Conservation (phyloP, 2,888 invertebrate species). For the Antheraea yamamai region DNA sequence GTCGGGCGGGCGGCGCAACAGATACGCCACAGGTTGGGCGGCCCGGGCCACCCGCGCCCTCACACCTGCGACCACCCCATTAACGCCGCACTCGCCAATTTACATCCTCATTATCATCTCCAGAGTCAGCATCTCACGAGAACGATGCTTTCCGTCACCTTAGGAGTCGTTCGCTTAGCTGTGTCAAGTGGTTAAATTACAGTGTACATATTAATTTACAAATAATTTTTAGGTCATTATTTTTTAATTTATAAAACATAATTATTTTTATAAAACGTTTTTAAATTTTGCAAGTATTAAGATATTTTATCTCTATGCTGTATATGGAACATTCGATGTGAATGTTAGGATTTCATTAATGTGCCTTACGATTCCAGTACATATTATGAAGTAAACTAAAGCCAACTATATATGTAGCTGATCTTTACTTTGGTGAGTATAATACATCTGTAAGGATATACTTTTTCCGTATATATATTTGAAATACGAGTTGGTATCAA, state of each 20-base stretch:
- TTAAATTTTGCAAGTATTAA: not conserved
- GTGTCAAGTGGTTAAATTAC: not conserved
- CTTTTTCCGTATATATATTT: not conserved
- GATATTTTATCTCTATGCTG: too few relatives aligned
- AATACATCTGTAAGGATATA: not conserved
- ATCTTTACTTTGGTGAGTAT: not conserved
- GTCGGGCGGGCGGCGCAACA: slow-evolving; percentile 73
- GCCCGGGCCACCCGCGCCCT: slow-evolving; percentile 63
- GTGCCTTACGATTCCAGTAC: too few relatives aligned
- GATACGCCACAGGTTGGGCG: slow-evolving; percentile 80
- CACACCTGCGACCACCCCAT: slow-evolving; percentile 39
- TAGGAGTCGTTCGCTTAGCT: slow-evolving; percentile 22
- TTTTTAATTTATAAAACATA: not conserved
- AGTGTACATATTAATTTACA: not conserved
- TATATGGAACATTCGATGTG: too few relatives aligned
- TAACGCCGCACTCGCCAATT: slow-evolving; percentile 60
- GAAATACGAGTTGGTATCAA: not conserved
- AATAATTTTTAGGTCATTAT: slow-evolving; percentile 4
- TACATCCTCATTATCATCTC: slow-evolving; percentile 74
- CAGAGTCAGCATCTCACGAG: slow-evolving; percentile 53
- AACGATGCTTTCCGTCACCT: slow-evolving; percentile 38
- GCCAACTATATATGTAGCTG: not conserved
- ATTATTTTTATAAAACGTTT: not conserved
- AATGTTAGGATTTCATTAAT: too few relatives aligned
- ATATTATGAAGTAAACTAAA: not conserved